Evolutionary conservation across 2,797 vertebrate species (phyloP).

Genomic region (Chaenodraco wilsoni): DNA sequence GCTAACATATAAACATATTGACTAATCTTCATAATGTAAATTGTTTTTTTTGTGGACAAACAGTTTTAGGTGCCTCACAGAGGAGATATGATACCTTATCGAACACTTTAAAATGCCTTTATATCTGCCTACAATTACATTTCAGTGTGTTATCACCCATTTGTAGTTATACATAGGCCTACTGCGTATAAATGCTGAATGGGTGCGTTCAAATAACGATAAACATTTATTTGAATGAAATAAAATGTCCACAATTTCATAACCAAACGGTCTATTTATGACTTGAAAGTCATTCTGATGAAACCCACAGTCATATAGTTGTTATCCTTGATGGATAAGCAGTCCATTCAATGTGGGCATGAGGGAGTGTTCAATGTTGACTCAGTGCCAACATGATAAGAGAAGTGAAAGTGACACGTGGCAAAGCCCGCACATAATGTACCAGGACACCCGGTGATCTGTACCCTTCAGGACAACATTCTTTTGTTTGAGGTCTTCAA

Average conservation of each 20-base stretch:
- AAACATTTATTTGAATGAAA: background rate
- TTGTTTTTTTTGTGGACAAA: too few species aligned
- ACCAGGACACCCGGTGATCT: constrained; percentile 3
- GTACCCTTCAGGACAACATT: background rate
- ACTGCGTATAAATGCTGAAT: background rate
- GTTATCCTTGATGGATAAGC: constrained; percentile 7
- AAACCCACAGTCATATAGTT: constrained; percentile 7
- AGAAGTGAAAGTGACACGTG: constrained; percentile 33
- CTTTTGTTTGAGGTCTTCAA: background rate
- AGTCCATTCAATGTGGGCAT: constrained; percentile 1
- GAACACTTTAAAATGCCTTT: background rate
- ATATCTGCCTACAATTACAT: too few species aligned
- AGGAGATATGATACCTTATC: too few species aligned
- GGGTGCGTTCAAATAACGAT: background rate
- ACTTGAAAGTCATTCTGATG: constrained; percentile 22
- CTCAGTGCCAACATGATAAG: constrained; percentile 23
- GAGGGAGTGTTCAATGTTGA: constrained; percentile 6
- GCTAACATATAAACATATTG: too few species aligned
- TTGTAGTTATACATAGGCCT: too few species aligned
- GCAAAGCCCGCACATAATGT: background rate
- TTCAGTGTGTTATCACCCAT: background rate
- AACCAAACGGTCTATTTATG: constrained; percentile 2
- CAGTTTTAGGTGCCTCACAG: too few species aligned
- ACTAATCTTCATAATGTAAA: too few species aligned
- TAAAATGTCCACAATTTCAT: constrained; percentile 15